Evolutionary conservation across 2,888 invertebrate species (phyloP).

Genomic region (Parthenolecanium corni): DNA sequence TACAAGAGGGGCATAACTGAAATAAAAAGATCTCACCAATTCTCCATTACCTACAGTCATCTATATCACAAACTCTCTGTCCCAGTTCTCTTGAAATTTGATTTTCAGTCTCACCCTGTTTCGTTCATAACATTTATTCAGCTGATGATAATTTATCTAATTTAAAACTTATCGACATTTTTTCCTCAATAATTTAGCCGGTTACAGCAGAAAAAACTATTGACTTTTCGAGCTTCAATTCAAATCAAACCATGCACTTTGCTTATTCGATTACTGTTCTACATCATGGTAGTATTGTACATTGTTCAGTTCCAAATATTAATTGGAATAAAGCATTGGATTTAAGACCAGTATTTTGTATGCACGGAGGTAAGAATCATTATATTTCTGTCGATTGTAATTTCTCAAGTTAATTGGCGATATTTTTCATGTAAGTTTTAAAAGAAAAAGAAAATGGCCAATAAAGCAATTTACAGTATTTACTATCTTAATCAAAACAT

Average conservation of each 20-base stretch:
- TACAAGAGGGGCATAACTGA: too few relatives aligned
- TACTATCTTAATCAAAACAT: too few relatives aligned
- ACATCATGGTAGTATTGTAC: slow-evolving; percentile 72
- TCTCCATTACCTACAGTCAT: too few relatives aligned
- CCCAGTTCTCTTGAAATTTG: too few relatives aligned
- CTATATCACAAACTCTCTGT: too few relatives aligned
- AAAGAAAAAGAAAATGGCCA: too few relatives aligned
- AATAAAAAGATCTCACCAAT: too few relatives aligned
- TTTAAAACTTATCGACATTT: not conserved
- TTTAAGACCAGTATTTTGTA: slow-evolving; percentile 61
- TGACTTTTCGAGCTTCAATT: not conserved
- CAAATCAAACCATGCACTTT: slow-evolving; percentile 51
- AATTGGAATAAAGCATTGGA: slow-evolving; percentile 66
- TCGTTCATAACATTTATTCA: too few relatives aligned
- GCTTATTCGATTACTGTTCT: slow-evolving; percentile 72
- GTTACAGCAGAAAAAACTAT: not conserved
- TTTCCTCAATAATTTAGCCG: not conserved
- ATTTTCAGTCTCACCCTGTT: too few relatives aligned
- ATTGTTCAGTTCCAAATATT: slow-evolving; percentile 68
- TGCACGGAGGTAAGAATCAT: slow-evolving; percentile 53
- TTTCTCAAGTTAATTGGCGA: not conserved
- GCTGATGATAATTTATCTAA: not conserved
- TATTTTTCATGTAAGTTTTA: too few relatives aligned
- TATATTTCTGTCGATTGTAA: not conserved
- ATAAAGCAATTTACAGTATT: too few relatives aligned